Evolutionary conservation across 2,888 invertebrate genomes (phyloP), one percentile per base, ranked within the genome.

Genomic region (Scaeva pyrastri): DNA sequence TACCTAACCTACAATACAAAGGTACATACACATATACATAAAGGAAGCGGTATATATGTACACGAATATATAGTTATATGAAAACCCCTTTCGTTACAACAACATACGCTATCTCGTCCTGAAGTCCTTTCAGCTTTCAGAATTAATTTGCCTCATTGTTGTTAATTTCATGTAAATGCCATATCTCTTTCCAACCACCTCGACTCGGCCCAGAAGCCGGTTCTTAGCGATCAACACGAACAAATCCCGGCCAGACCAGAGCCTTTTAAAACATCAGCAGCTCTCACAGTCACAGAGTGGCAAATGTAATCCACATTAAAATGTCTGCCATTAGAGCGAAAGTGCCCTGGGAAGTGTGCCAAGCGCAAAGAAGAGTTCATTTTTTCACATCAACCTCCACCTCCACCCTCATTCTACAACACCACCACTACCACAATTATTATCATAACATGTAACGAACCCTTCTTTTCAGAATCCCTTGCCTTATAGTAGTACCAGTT

Each of bases 281-380:
- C 71, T 64, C 55, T 12, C 26, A 58, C 36, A 41, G 23, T n/a
- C n/a, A 41, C 23, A 21, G 39, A 43, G 50, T 80, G 55, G 48
- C 73, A 43, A 66, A 66, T 82, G 82, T 86, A 81, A 86, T 77
- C 86, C 74, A 86, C 81, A 82, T 86, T 86, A 86, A 78, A 78
- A 71, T 78, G 86, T 86, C 82, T 73, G 31, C 82, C 74, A 73
- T 55, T 41, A 56, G 41, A 36, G 50, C 26, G 68, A 50, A 21
- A 56, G 68, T 68, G 68, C n/a, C 68, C 23, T 77, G 77, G 86
- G 73, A 82, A 82, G 82, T 82, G 64, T 82, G 86, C 86, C 86
- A 86, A 77, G 72, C 58, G 55, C 58, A 62, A 73, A 77, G 77
- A 74, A 70, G 86, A 78, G 86, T 86, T 78, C 39, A 82, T 79